Evolutionary conservation across 2,797 vertebrate species (phyloP).

Genomic region (Ptychadena robeensis): DNA sequence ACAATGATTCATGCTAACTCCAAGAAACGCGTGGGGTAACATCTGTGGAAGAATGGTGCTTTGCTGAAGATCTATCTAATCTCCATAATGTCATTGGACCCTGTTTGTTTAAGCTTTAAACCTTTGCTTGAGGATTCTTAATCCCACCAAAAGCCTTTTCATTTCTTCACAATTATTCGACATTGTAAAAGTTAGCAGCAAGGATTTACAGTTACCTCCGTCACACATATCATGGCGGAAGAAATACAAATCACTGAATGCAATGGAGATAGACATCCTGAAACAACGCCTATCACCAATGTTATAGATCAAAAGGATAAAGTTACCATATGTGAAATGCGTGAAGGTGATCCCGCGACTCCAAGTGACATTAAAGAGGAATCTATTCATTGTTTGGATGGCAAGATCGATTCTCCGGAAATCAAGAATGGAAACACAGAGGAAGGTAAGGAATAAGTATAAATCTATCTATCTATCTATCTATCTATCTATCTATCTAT

Average conservation of each 20-base stretch:
- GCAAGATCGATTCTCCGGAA: not conserved
- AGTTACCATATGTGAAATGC: constrained; percentile 42
- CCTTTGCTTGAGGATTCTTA: not conserved
- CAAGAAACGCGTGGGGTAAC: constrained; percentile 54
- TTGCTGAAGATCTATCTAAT: constrained; percentile 61
- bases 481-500: too few species aligned
- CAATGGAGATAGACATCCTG: constrained; percentile 68
- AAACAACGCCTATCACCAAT: constrained; percentile 66
- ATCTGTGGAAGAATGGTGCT: constrained; percentile 60
- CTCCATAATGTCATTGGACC: constrained; percentile 59
- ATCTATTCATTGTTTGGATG: constrained; percentile 9
- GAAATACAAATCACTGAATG: constrained; percentile 59
- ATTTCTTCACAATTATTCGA: not conserved
- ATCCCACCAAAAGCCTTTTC: not conserved
- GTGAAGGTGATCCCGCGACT: constrained; percentile 44
- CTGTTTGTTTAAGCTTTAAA: constrained; percentile 37
- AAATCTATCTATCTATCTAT: too few species aligned
- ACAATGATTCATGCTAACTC: constrained; percentile 70
- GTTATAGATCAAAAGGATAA: constrained; percentile 66
- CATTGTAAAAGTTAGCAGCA: not conserved
- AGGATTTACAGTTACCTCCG: constrained; percentile 17
- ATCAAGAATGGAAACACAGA: constrained; percentile 57
- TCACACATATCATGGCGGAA: constrained; percentile 71
- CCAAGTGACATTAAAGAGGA: constrained; percentile 56
- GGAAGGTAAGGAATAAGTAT: constrained; percentile 68